Conservation (phyloP, 30 jellyfish, hydroid and myxozoan species). For the Turritopsis rubra region DNA sequence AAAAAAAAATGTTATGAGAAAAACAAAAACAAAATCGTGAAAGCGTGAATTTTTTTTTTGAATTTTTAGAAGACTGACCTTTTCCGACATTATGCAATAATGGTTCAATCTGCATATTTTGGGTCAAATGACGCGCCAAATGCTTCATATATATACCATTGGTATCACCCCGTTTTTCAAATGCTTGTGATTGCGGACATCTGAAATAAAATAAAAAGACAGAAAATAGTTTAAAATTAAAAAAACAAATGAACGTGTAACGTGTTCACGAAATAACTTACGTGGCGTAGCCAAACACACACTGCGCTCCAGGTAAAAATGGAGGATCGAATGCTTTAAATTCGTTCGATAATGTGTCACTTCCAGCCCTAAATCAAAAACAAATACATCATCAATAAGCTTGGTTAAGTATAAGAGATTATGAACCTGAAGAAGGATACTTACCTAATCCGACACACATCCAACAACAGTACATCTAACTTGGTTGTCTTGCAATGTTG, state of each 20-base stretch:
- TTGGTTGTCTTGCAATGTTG: conserved; percentile 62
- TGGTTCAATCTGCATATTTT: conserved; percentile 48
- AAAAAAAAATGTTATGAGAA: not conserved
- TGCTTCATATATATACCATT: conserved; percentile 90
- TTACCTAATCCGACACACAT: conserved; percentile 87
- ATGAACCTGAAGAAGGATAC: not conserved
- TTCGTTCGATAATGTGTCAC: conserved; percentile 26
- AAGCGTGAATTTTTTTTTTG: not conserved
- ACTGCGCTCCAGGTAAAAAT: conserved; percentile 80
- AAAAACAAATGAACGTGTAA: not conserved
- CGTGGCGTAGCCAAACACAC: conserved; percentile 93
- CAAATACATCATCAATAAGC: not conserved
- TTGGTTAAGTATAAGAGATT: not conserved
- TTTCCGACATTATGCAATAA: conserved; percentile 48
- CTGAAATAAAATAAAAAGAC: conserved; percentile 19
- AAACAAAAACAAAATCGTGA: not conserved
- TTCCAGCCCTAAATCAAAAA: conserved; percentile 43
- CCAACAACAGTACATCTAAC: conserved; percentile 77
- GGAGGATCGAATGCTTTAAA: conserved; percentile 54
- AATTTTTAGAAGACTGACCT: conserved; percentile 38
- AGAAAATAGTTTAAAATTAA: not conserved
- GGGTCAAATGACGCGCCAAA: conserved; percentile 47
- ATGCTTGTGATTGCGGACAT: conserved; percentile 93
- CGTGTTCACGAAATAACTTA: conserved; percentile 39
- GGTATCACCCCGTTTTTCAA: conserved; percentile 61